phyloP scores from a whole-genome alignment of 2,113 vertebrate genomes.

The Lophura nycthemera region DNA sequence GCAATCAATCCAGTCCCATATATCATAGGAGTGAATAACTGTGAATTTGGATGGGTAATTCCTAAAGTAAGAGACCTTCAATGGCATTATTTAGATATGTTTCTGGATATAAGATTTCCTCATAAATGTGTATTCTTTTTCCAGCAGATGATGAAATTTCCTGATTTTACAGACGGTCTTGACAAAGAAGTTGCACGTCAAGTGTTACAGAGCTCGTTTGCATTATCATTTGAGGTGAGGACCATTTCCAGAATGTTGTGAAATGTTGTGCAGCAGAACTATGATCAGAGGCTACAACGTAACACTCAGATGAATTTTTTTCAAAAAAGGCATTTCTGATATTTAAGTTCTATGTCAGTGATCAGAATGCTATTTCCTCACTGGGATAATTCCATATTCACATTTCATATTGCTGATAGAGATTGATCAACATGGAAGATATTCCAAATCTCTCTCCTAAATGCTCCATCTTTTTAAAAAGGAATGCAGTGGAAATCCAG shows the following conservation, averaged over 20 bases:
- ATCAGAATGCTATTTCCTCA: not conserved
- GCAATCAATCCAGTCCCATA: constrained; percentile 4
- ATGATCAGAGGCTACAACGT: no score
- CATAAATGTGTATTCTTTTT: not conserved
- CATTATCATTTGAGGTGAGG: accelerated
- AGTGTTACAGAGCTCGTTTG: not conserved
- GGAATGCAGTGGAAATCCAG: not conserved
- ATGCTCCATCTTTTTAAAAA: not conserved
- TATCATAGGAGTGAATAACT: constrained; percentile 53
- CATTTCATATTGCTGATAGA: not conserved
- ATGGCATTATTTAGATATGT: not conserved
- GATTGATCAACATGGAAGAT: not conserved
- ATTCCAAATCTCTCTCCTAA: not conserved
- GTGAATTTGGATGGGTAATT: not conserved
- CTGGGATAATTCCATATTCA: not conserved
- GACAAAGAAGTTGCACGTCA: constrained; percentile 5
- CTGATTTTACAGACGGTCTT: not conserved
- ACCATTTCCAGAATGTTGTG: not conserved
- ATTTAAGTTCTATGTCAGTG: no score
- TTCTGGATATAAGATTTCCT: not conserved
- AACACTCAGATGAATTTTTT: no score
- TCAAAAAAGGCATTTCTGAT: no score
- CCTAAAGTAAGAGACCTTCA: not conserved
- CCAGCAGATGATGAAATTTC: not conserved
- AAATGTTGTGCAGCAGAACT: not conserved